phyloP scores from a whole-genome alignment of 2,888 invertebrate species.

The Cataglyphis livida region DNA sequence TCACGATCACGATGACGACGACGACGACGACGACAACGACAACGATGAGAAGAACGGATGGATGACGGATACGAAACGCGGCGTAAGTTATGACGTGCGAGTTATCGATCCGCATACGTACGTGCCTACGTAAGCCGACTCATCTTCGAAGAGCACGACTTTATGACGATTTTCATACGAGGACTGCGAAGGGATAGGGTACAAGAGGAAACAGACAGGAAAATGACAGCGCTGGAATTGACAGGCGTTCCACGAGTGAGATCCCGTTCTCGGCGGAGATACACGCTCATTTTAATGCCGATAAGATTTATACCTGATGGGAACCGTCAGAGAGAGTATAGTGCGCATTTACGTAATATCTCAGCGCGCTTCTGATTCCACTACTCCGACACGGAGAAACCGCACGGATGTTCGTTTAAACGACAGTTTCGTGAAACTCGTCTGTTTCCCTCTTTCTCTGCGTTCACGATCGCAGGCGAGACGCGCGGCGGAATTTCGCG shows the following conservation, averaged over 20 bases:
- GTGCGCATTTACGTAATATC: conserved; percentile 33
- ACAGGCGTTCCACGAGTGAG: conserved; percentile 32
- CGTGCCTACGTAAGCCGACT: conserved; percentile 41
- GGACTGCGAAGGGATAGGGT: background rate
- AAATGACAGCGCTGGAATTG: conserved; percentile 42
- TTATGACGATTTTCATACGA: conserved; percentile 45
- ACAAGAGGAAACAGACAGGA: background rate
- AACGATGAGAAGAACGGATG: conserved; percentile 5
- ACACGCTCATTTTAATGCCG: conserved; percentile 43
- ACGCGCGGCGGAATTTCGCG: conserved; percentile 36
- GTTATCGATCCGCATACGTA: conserved; percentile 47
- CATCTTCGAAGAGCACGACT: conserved; percentile 33
- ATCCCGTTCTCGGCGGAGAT: background rate
- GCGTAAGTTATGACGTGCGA: conserved; percentile 49
- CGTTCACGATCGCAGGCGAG: conserved; percentile 15
- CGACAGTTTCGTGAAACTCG: conserved; percentile 15
- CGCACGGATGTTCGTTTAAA: conserved; percentile 37
- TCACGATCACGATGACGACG: conserved; percentile 35
- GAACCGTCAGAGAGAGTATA: background rate
- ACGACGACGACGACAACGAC: conserved; percentile 17
- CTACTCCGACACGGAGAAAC: conserved; percentile 5
- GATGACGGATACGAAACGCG: conserved; percentile 31
- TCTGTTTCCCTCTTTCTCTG: conserved; percentile 23
- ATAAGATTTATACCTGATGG: conserved; percentile 44
- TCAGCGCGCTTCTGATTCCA: background rate